Percentiles rank a stretch among this genome's conserved stretches.
Evolutionary conservation across 2,797 vertebrate species (phyloP).

Genomic region (Avahi laniger): DNA sequence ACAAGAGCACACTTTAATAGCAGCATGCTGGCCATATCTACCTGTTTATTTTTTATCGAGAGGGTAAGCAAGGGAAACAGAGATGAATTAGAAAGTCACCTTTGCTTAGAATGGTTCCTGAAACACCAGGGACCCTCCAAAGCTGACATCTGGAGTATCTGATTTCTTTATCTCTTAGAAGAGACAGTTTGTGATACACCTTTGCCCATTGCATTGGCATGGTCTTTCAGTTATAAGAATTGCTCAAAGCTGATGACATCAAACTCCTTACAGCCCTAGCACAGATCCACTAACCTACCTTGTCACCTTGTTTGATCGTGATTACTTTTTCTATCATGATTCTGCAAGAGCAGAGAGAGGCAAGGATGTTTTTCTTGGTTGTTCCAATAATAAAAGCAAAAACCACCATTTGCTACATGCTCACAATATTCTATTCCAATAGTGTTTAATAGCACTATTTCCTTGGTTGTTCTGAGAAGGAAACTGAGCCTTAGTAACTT

Average conservation of each 20-base stretch:
- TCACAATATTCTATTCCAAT: background rate
- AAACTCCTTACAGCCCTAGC: background rate
- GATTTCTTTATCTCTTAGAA: background rate
- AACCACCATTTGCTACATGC: background rate
- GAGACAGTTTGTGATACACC: too few species aligned
- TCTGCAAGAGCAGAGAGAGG: background rate
- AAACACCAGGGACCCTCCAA: background rate
- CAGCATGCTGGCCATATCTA: background rate
- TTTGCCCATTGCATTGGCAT: rapidly evolving
- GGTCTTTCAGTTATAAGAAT: background rate
- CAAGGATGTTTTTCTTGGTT: background rate
- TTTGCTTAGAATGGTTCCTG: background rate
- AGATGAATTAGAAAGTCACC: background rate
- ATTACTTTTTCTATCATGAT: background rate
- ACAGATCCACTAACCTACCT: rapidly evolving
- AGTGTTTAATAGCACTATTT: background rate
- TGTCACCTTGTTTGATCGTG: background rate
- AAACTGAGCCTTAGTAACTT: background rate
- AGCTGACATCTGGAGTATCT: background rate
- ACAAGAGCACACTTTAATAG: background rate
- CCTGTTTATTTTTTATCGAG: background rate
- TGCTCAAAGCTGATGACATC: background rate
- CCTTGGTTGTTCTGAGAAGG: background rate
- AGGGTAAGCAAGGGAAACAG: background rate
- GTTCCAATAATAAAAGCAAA: background rate